Percentiles rank a stretch among this genome's conserved stretches.
Conservation (phyloP, 2,113 vertebrate species). For the Entomyzon cyanotis region DNA sequence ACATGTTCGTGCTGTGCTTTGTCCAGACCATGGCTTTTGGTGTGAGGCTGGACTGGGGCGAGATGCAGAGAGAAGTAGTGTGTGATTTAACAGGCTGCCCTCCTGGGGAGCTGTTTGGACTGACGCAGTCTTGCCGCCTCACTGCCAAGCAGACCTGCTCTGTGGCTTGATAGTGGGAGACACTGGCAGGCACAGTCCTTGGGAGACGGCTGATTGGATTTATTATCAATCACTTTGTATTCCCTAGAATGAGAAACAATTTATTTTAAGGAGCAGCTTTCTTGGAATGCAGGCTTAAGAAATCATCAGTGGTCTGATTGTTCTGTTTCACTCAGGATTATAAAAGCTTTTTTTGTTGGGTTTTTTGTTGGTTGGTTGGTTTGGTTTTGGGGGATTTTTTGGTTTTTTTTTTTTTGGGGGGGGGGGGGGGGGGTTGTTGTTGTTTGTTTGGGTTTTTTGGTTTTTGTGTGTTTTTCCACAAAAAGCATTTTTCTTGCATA, state of each 20-base stretch:
- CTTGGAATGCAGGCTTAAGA: constrained; percentile 7
- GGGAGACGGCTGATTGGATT: not conserved
- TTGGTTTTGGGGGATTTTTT: not conserved
- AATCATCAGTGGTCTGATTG: not conserved
- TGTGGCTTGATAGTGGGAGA: not conserved
- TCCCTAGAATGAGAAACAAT: not conserved
- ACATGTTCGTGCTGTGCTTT: not conserved
- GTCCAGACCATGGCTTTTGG: not conserved
- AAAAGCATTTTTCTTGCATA: not conserved
- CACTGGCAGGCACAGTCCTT: not conserved
- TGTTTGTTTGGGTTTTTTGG: not conserved
- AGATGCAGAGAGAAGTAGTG: not conserved
- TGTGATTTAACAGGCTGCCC: not conserved
- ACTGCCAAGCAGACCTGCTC: not conserved
- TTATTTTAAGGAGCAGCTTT: not conserved
- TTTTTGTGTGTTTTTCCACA: not conserved
- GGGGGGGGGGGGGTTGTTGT: too few species aligned
- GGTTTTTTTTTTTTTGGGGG: not conserved
- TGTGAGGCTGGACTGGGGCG: rapidly evolving
- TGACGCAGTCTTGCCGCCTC: not conserved
- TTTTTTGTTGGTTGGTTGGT: not conserved
- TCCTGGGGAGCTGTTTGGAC: not conserved
- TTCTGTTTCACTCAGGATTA: not conserved
- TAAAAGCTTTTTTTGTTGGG: not conserved
- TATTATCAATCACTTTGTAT: constrained; percentile 7